A percentile compares a stretch with the other conserved stretches of the same genome.
These are phyloP conservation scores for Actinopyga echinites DNA, from an alignment of 53 echinoderm and acorn worm species.

Conservation along the genomic window DNA sequence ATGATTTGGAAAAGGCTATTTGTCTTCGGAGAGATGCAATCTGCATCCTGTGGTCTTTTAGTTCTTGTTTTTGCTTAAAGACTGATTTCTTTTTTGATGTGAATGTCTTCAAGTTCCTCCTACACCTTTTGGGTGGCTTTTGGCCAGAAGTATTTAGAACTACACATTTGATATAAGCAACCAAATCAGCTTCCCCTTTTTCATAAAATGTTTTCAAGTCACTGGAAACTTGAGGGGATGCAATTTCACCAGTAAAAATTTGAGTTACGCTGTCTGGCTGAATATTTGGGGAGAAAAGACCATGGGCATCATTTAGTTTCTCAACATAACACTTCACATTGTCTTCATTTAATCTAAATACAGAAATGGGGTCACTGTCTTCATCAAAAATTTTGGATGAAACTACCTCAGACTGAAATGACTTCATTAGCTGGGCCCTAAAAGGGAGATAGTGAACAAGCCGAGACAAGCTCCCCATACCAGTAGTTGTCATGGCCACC, in stretches of 20 bases:
- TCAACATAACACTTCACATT: neutral
- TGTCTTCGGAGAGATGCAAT: slow-evolving; percentile 23
- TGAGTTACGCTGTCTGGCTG: neutral
- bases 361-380: neutral
- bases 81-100: neutral
- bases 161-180: neutral
- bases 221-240: neutral
- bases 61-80: neutral
- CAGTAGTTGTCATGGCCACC: slow-evolving; percentile 46
- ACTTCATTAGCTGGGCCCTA: neutral
- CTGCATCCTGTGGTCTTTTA: slow-evolving; percentile 11
- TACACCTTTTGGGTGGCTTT: neutral
- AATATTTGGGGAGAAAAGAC: neutral
- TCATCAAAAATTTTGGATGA: neutral
- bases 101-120: slow-evolving; percentile 26
- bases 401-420: neutral
- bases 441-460: slow-evolving; percentile 1
- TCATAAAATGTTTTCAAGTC: neutral
- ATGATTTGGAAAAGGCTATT: slow-evolving; percentile 5
- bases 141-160: slow-evolving; percentile 9
- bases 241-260: slow-evolving; percentile 28
- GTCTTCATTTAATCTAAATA: neutral
- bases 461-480: slow-evolving; percentile 9
- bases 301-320: neutral
- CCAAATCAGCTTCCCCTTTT: slow-evolving; percentile 16